Conservation (phyloP, 2,797 vertebrate species). For the Danio albolineatus region DNA sequence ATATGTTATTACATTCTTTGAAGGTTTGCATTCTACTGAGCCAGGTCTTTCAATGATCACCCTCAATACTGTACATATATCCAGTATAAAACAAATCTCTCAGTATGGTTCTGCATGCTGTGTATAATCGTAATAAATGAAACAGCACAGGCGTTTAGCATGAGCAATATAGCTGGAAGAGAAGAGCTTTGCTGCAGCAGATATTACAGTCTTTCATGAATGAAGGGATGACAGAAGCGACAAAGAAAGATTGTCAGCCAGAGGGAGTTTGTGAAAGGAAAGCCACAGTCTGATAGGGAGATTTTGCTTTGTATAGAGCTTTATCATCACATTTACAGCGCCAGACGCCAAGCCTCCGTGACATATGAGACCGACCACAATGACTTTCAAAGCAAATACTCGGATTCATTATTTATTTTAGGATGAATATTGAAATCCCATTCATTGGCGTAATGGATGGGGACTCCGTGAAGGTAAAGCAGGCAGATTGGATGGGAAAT, state of each 20-base stretch:
- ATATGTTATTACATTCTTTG: not conserved
- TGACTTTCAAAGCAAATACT: slow-evolving; percentile 46
- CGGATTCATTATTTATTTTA: slow-evolving; percentile 46
- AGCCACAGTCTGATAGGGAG: slow-evolving; percentile 32
- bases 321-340: slow-evolving; percentile 27
- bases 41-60: not conserved
- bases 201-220: slow-evolving; percentile 69
- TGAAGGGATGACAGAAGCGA: slow-evolving; percentile 68
- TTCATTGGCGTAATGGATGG: slow-evolving; percentile 38
- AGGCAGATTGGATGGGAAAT: slow-evolving; percentile 42
- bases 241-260: slow-evolving; percentile 70
- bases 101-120: slow-evolving; percentile 5
- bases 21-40: not conserved
- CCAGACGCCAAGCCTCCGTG: slow-evolving; percentile 29
- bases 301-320: slow-evolving; percentile 36
- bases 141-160: slow-evolving; percentile 22
- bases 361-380: slow-evolving; percentile 34
- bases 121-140: slow-evolving; percentile 22
- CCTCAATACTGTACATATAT: not conserved
- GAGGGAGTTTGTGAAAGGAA: slow-evolving; percentile 62
- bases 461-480: slow-evolving; percentile 22
- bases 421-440: slow-evolving; percentile 46
- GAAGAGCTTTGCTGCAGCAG: slow-evolving; percentile 30
- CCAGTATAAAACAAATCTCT: not conserved
- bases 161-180: slow-evolving; percentile 17